A percentile compares a stretch with the other conserved stretches of the same genome.
Conservation (phyloP, 2,113 vertebrate genomes). For the Eidolon helvum region DNA sequence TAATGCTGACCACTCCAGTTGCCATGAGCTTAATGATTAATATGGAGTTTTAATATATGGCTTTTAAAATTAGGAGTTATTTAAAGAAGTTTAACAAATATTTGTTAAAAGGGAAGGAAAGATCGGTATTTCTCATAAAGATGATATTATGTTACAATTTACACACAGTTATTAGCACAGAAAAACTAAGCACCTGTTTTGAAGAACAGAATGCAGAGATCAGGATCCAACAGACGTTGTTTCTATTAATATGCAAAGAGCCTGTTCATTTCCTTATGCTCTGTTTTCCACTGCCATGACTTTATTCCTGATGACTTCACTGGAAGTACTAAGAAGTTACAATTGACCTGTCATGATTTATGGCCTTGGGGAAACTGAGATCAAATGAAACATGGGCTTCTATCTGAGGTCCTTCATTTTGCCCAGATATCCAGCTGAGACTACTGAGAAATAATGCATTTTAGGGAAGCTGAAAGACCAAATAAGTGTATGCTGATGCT, state of each 20-base stretch:
- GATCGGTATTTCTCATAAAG: background rate
- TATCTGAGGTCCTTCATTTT: background rate
- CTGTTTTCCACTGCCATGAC: background rate
- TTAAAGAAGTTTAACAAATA: slow-evolving; percentile 50
- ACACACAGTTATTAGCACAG: background rate
- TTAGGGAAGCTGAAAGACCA: background rate
- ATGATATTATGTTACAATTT: slow-evolving; percentile 43
- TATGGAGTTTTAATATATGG: background rate
- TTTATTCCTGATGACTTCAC: background rate
- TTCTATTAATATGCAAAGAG: background rate
- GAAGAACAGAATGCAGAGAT: background rate
- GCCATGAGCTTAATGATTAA: slow-evolving; percentile 12
- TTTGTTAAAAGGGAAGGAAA: slow-evolving; percentile 49
- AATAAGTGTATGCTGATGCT: background rate
- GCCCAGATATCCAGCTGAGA: background rate
- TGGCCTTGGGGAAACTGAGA: background rate
- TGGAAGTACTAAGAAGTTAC: background rate
- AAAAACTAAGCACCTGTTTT: slow-evolving; percentile 41
- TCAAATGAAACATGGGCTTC: background rate
- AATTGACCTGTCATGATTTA: background rate
- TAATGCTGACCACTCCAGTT: background rate
- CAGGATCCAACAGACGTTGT: background rate
- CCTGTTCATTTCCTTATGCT: background rate
- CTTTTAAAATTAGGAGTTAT: slow-evolving; percentile 40
- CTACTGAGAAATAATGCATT: background rate